These are phyloP conservation scores for Percina caprodes DNA, from an alignment of 2,113 vertebrate genomes.

Conservation along the genomic window DNA sequence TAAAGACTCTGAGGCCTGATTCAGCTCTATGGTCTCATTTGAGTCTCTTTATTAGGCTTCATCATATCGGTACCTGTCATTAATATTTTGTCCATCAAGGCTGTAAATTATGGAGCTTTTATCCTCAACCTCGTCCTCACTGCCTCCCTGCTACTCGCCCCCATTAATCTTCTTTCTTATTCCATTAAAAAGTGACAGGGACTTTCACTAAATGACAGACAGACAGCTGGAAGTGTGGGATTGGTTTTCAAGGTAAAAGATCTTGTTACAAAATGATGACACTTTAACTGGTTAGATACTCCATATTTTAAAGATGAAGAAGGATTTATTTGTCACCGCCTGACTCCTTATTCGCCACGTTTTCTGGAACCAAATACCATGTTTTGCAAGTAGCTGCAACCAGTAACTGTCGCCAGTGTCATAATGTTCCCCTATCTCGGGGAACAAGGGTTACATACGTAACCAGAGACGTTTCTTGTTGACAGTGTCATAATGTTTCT, in stretches of 20 bases:
- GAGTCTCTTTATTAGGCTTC: not conserved
- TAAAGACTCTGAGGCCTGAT: not conserved
- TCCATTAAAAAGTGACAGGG: conserved; percentile 15
- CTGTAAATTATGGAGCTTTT: not conserved
- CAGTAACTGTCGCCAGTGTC: not conserved
- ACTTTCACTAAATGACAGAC: conserved; percentile 18
- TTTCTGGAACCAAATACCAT: not conserved
- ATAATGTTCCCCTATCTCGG: too few relatives aligned
- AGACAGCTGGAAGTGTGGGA: conserved; percentile 2
- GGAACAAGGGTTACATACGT: too few relatives aligned
- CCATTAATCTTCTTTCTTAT: conserved; percentile 5
- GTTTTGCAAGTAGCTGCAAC: not conserved
- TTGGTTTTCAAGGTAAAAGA: conserved; percentile 15
- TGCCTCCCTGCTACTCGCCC: not conserved
- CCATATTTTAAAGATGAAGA: conserved; percentile 4
- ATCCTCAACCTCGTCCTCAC: not conserved
- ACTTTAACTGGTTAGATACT: conserved; percentile 10
- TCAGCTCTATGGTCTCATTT: not conserved
- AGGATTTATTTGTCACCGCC: not conserved
- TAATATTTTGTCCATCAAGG: not conserved
- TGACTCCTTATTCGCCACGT: not conserved
- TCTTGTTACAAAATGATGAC: conserved; percentile 21
- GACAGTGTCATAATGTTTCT: too few relatives aligned
- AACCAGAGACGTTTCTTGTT: too few relatives aligned
- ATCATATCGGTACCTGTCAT: not conserved